These are phyloP conservation scores for Melanargia galathea DNA, from an alignment of 2,888 invertebrate species.

Conservation along the genomic window DNA sequence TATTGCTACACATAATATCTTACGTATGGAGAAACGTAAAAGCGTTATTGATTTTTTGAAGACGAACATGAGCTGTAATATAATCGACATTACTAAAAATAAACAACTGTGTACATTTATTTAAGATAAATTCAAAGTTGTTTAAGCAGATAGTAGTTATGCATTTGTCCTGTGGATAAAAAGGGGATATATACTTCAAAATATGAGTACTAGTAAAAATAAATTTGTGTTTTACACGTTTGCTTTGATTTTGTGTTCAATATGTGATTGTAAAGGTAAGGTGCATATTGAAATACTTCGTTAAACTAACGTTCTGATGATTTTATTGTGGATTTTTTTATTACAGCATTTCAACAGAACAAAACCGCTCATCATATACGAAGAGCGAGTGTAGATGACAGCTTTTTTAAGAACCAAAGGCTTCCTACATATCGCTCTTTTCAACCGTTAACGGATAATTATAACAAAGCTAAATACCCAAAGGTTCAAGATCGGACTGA, in stretches of 20 bases:
- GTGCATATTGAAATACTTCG: background rate
- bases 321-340: constrained; percentile 14
- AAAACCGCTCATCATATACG: constrained; percentile 61
- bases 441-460: constrained; percentile 67
- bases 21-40: constrained; percentile 43
- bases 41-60: constrained; percentile 46
- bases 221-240: constrained; percentile 47
- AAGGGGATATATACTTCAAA: background rate
- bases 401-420: constrained; percentile 61
- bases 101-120: constrained; percentile 39
- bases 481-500: constrained; percentile 64
- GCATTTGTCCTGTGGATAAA: constrained; percentile 20
- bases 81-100: constrained; percentile 45
- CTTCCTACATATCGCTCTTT: constrained; percentile 65
- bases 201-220: constrained; percentile 26
- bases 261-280: constrained; percentile 49
- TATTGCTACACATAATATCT: background rate
- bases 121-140: constrained; percentile 45
- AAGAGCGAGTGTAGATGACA: constrained; percentile 57
- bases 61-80: constrained; percentile 45
- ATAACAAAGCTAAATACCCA: constrained; percentile 63
- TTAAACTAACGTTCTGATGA: background rate
- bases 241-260: constrained; percentile 46
- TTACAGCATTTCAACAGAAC: constrained; percentile 63
- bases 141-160: constrained; percentile 22